phyloP scores from a whole-genome alignment of 2,113 vertebrate species.

The Paedocypris sp. region DNA sequence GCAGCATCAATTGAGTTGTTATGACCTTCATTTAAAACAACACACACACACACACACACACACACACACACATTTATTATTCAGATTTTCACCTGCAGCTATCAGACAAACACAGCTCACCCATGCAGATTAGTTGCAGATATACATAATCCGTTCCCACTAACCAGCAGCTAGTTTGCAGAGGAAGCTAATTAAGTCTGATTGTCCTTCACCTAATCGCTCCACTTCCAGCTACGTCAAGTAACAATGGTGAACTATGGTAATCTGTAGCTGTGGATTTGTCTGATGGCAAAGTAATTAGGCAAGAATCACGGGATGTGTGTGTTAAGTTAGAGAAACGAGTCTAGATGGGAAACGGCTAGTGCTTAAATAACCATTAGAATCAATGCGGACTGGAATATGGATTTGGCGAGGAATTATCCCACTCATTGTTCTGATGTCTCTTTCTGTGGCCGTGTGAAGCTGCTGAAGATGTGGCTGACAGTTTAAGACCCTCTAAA shows the following conservation, averaged over 20 bases:
- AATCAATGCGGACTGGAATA: background rate
- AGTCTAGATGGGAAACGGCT: background rate
- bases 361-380: slow-evolving; percentile 17
- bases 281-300: slow-evolving; percentile 35
- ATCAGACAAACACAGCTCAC: background rate
- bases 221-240: slow-evolving; percentile 28
- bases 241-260: slow-evolving; percentile 27
- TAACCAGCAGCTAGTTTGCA: slow-evolving; percentile 13
- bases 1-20: too few species aligned
- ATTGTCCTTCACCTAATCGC: slow-evolving; percentile 42
- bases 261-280: slow-evolving; percentile 33
- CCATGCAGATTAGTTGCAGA: slow-evolving; percentile 13
- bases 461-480: slow-evolving; percentile 5
- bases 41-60: background rate
- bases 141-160: slow-evolving; percentile 26
- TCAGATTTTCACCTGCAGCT: slow-evolving; percentile 2
- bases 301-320: background rate
- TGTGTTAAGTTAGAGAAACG: slow-evolving; percentile 2
- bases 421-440: slow-evolving; percentile 19
- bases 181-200: slow-evolving; percentile 41
- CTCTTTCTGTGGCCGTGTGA: slow-evolving; percentile 2
- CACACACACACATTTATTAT: too few species aligned
- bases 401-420: slow-evolving; percentile 15
- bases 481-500: slow-evolving; percentile 28
- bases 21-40: too few species aligned